These are phyloP conservation scores for Therioaphis trifolii DNA, from an alignment of 2,888 invertebrate species.

Conservation along the genomic window DNA sequence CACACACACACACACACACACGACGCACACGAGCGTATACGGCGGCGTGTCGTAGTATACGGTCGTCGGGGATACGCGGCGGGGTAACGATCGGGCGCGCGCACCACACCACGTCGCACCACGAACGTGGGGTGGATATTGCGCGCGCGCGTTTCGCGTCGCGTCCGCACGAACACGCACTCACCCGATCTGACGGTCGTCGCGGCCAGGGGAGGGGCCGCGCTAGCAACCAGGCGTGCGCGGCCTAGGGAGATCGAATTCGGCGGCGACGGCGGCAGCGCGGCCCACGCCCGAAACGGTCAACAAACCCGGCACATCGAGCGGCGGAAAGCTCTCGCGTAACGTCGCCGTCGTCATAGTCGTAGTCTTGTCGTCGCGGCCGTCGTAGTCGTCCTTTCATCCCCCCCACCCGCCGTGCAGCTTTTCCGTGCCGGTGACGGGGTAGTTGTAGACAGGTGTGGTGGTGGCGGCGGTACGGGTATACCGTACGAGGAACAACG, in stretches of 20 bases:
- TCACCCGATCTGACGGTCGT: no score
- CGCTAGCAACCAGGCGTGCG: conserved; percentile 45
- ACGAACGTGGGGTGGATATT: neutral
- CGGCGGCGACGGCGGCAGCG: conserved; percentile 36
- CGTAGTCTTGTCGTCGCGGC: neutral
- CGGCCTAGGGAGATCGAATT: conserved; percentile 56
- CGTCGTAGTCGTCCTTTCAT: no score
- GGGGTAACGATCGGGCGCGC: no score
- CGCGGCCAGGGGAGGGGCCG: conserved; percentile 20
- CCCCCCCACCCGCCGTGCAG: no score
- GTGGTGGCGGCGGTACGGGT: no score
- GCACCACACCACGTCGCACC: no score
- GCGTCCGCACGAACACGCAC: no score
- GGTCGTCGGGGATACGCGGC: no score
- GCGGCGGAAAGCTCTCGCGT: conserved; percentile 23
- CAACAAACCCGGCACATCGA: conserved; percentile 51
- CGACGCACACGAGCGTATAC: neutral
- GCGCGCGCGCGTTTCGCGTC: neutral
- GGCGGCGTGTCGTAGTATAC: neutral
- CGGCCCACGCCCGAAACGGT: conserved; percentile 61
- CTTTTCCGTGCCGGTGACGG: no score
- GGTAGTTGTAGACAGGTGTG: no score
- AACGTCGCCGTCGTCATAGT: neutral
- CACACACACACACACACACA: no score
- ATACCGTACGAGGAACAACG: no score